Evolutionary conservation across 2,113 vertebrate species (phyloP).

Genomic region (Columba janthina): DNA sequence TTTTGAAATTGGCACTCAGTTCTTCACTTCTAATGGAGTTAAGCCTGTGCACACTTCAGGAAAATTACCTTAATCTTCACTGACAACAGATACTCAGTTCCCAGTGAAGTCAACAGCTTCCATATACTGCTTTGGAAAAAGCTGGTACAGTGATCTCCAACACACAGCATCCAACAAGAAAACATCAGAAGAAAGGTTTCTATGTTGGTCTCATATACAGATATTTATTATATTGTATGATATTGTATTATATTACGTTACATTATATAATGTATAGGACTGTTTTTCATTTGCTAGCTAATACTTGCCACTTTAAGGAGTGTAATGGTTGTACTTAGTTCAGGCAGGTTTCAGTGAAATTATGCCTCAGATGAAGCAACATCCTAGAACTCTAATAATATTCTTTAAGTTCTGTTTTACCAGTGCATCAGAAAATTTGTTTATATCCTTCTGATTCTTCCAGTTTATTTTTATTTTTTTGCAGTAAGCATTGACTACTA

Average conservation of each 20-base stretch:
- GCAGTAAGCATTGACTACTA: not conserved
- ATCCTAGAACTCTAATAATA: not conserved
- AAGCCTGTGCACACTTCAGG: not conserved
- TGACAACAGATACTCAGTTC: not conserved
- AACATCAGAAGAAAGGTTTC: not conserved
- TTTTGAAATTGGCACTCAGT: not conserved
- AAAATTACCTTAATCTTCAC: not conserved
- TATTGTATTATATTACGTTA: no score
- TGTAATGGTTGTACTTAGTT: not conserved
- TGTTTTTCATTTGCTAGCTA: not conserved
- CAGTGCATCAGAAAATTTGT: not conserved
- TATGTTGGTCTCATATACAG: not conserved
- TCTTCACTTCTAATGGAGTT: not conserved
- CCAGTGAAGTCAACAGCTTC: not conserved
- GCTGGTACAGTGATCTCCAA: not conserved
- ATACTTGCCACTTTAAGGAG: not conserved
- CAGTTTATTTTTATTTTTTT: not conserved
- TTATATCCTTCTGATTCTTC: not conserved
- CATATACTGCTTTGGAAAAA: not conserved
- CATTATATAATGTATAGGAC: not conserved
- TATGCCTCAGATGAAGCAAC: not conserved
- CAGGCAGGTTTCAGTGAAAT: not conserved
- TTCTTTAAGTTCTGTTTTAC: not conserved
- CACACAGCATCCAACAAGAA: not conserved
- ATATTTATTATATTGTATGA: not conserved